These are phyloP conservation scores for Cryptops parisi DNA, from an alignment of 2,888 invertebrate genomes.

Conservation along the genomic window DNA sequence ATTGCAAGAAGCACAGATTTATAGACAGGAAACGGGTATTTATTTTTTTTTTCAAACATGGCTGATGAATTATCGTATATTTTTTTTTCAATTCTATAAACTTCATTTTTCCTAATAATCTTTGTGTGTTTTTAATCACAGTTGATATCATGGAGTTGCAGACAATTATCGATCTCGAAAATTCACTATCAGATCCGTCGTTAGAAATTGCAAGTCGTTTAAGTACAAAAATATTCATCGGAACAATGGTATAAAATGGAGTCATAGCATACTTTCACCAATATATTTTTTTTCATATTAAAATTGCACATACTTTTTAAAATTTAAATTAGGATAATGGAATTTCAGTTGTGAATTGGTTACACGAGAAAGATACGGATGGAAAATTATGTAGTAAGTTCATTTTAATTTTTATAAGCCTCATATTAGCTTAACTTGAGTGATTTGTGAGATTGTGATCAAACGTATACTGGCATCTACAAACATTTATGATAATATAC, in stretches of 20 bases:
- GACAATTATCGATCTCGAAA: too few species aligned
- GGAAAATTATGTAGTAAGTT: not conserved
- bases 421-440: not conserved
- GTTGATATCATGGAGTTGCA: too few species aligned
- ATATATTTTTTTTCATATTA: not conserved
- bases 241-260: not conserved
- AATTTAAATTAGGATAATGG: constrained; percentile 2
- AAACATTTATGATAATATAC: not conserved
- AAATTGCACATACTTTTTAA: not conserved
- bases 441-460: not conserved
- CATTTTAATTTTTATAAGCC: not conserved
- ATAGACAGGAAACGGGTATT: not conserved
- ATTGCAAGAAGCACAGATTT: not conserved
- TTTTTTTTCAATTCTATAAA: not conserved
- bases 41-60: too few species aligned
- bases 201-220: not conserved
- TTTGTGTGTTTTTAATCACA: too few species aligned
- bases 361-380: not conserved
- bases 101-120: not conserved
- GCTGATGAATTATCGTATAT: not conserved
- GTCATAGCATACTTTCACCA: not conserved
- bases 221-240: not conserved
- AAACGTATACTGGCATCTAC: not conserved
- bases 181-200: not conserved
- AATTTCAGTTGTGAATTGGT: not conserved